Evolutionary conservation across 2,113 vertebrate species (phyloP).

Genomic region (Gallinago undulata): DNA sequence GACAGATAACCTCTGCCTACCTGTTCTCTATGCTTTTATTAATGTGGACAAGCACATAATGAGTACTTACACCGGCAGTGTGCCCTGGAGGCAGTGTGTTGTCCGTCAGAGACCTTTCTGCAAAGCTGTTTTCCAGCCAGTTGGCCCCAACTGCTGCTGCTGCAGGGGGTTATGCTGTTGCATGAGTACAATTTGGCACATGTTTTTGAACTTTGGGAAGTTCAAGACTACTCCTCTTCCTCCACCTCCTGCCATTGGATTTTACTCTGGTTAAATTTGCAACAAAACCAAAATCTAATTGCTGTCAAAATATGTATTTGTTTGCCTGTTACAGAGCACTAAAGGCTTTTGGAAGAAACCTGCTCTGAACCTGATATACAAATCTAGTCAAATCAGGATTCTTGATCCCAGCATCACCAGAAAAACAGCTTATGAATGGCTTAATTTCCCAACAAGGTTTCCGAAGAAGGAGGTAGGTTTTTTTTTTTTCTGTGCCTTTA

Average conservation of each 20-base stretch:
- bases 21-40: background rate
- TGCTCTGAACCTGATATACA: slow-evolving; percentile 77
- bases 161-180: background rate
- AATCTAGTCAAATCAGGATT: slow-evolving; percentile 77
- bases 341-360: slow-evolving; percentile 82
- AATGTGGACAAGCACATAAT: background rate
- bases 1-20: background rate
- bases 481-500: background rate
- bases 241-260: background rate
- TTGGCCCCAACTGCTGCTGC: background rate
- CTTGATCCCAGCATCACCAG: slow-evolving; percentile 78
- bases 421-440: slow-evolving; percentile 75
- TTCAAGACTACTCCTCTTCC: background rate
- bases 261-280: background rate
- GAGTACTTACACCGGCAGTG: background rate
- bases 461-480: slow-evolving; percentile 73
- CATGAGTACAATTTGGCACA: background rate
- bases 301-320: background rate
- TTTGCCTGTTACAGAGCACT: slow-evolving; percentile 62
- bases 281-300: background rate
- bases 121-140: background rate
- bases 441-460: slow-evolving; percentile 75
- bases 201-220: background rate
- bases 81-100: no score
- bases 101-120: background rate